phyloP scores from a whole-genome alignment of 2,113 vertebrate genomes.

The Otus sunia region DNA sequence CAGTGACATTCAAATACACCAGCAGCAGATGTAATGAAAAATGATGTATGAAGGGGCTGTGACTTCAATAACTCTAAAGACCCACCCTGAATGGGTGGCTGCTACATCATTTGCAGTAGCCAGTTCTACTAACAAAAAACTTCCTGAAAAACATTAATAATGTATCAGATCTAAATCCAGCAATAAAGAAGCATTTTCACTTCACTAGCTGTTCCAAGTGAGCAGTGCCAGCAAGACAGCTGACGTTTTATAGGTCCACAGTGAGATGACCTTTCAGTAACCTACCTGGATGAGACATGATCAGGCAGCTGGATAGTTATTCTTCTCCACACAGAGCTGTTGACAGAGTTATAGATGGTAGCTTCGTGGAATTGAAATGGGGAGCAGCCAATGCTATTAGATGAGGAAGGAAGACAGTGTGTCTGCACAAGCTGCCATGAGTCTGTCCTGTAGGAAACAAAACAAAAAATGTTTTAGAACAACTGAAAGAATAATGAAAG shows the following conservation, averaged over 20 bases:
- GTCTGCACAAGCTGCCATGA: constrained; percentile 95
- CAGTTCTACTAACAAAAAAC: neutral
- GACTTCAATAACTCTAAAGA: neutral
- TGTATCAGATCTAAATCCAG: neutral
- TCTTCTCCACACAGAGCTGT: constrained; percentile 92
- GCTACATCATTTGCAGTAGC: neutral
- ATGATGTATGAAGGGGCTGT: neutral
- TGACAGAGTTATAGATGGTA: constrained; percentile 94
- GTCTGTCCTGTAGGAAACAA: constrained; percentile 80
- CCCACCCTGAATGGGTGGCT: neutral
- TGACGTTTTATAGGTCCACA: neutral
- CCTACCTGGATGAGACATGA: constrained; percentile 92
- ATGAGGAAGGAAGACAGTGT: constrained; percentile 93
- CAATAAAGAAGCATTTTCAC: neutral
- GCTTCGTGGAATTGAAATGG: constrained; percentile 98
- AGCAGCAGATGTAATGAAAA: neutral
- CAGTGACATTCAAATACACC: neutral
- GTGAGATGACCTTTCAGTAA: neutral
- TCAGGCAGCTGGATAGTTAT: constrained; percentile 95
- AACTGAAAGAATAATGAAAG: neutral
- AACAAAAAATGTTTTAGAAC: neutral
- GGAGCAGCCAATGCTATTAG: constrained; percentile 95
- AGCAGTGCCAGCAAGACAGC: neutral
- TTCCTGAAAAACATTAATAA: neutral
- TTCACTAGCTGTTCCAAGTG: neutral